phyloP scores from a whole-genome alignment of 2,888 invertebrate genomes.

The Ashinkailepas kermadecensis region DNA sequence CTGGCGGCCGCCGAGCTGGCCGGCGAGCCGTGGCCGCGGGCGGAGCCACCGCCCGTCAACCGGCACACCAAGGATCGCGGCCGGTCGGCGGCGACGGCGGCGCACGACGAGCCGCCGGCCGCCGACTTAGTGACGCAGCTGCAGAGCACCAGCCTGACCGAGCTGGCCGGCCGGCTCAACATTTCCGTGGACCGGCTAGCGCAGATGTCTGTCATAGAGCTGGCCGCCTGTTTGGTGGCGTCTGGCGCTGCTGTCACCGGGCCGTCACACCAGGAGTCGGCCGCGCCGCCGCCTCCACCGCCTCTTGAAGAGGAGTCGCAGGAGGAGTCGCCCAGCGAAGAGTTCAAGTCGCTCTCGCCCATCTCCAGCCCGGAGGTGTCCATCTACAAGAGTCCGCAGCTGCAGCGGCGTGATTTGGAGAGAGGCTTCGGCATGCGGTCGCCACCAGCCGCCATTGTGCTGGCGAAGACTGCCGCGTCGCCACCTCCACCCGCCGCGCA shows the following conservation, averaged over 20 bases:
- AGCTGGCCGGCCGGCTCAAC: constrained; percentile 63
- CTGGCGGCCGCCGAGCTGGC: constrained; percentile 4
- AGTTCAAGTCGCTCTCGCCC: constrained; percentile 21
- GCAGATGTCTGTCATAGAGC: constrained; percentile 76
- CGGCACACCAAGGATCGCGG: constrained; percentile 26
- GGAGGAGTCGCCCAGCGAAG: constrained; percentile 27
- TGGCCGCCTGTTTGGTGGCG: constrained; percentile 64
- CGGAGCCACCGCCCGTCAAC: constrained; percentile 29
- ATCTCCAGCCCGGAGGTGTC: constrained; percentile 19
- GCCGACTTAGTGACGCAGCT: constrained; percentile 30
- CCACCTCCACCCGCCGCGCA: constrained; percentile 9
- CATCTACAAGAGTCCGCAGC: constrained; percentile 23
- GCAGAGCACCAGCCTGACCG: constrained; percentile 66
- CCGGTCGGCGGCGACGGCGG: constrained; percentile 8
- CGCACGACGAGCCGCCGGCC: constrained; percentile 23
- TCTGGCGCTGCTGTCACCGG: neutral
- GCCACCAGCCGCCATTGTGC: neutral
- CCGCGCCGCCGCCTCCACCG: constrained; percentile 32
- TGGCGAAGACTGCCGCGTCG: neutral
- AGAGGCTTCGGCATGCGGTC: neutral
- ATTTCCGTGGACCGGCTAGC: constrained; percentile 71
- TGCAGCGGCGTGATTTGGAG: constrained; percentile 5
- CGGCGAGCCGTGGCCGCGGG: constrained; percentile 29
- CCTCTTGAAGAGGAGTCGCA: constrained; percentile 39
- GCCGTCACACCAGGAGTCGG: neutral